phyloP scores from a whole-genome alignment of 1,140 invertebrate species.

The Diachasma alloeum region DNA sequence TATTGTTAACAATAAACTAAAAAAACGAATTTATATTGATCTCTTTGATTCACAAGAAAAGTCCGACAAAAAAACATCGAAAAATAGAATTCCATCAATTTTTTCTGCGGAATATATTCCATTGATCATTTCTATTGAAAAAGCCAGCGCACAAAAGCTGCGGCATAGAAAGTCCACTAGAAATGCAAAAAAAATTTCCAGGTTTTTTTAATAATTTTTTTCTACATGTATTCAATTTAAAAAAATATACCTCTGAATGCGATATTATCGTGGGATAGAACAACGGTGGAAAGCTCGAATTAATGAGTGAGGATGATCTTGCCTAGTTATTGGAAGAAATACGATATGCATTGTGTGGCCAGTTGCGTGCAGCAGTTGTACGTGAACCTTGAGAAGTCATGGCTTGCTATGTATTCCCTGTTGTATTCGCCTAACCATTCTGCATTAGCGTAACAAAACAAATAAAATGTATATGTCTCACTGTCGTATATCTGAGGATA shows the following conservation, averaged over 20 bases:
- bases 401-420: not conserved
- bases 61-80: too few species aligned
- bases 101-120: too few species aligned
- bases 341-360: conserved; percentile 20
- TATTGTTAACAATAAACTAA: too few species aligned
- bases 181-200: too few species aligned
- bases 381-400: conserved; percentile 11
- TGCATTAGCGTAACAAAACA: conserved; percentile 11
- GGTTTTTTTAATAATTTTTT: too few species aligned
- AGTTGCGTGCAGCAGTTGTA: not conserved
- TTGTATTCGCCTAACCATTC: not conserved
- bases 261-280: not conserved
- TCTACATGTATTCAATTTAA: too few species aligned
- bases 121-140: too few species aligned
- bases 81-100: too few species aligned
- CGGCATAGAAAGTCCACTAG: too few species aligned
- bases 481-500: not conserved
- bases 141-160: too few species aligned
- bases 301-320: not conserved
- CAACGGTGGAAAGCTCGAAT: not conserved
- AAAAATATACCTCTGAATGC: not conserved
- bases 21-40: too few species aligned
- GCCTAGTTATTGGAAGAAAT: conserved; percentile 22
- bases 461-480: conserved; percentile 4
- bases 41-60: too few species aligned